phyloP scores from a whole-genome alignment of 2,113 vertebrate species.

The Agelaius tricolor region DNA sequence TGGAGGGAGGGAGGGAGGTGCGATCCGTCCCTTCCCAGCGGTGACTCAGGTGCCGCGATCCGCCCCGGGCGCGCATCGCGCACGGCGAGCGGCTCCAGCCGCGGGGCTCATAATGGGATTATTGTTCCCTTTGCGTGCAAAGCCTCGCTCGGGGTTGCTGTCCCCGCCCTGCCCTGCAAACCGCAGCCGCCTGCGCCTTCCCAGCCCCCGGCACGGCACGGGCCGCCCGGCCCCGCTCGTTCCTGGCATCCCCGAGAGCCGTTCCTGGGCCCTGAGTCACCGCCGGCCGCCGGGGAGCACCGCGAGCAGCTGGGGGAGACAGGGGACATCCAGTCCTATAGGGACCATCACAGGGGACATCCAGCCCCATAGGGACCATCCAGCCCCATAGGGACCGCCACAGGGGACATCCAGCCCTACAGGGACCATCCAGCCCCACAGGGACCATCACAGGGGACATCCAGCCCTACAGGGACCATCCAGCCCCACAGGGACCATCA shows the following conservation, averaged over 20 bases:
- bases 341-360: fast-evolving
- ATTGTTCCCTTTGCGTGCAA: conserved; percentile 94
- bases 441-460: no score
- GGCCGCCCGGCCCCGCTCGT: conserved; percentile 57
- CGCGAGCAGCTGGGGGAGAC: fast-evolving
- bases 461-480: no score
- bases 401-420: no score
- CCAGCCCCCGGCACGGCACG: conserved; percentile 72
- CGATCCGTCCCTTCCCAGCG: not conserved
- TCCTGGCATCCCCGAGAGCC: conserved; percentile 59
- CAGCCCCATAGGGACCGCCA: not conserved
- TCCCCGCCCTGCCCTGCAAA: conserved; percentile 85
- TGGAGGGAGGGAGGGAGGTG: not conserved
- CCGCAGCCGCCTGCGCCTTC: conserved; percentile 75
- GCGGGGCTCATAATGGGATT: conserved; percentile 84
- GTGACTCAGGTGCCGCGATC: conserved; percentile 54
- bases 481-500: no score
- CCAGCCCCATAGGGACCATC: not conserved
- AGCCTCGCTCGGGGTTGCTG: conserved; percentile 75
- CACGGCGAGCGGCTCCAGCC: not conserved
- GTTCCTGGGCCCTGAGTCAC: conserved; percentile 15
- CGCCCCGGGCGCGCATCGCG: conserved; percentile 27
- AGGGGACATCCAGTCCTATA: not conserved
- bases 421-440: no score
- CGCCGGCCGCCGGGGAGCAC: not conserved